Evolutionary conservation across 53 echinoderm and acorn worm species (phyloP).

Genomic region (Patiria pectinifera): DNA sequence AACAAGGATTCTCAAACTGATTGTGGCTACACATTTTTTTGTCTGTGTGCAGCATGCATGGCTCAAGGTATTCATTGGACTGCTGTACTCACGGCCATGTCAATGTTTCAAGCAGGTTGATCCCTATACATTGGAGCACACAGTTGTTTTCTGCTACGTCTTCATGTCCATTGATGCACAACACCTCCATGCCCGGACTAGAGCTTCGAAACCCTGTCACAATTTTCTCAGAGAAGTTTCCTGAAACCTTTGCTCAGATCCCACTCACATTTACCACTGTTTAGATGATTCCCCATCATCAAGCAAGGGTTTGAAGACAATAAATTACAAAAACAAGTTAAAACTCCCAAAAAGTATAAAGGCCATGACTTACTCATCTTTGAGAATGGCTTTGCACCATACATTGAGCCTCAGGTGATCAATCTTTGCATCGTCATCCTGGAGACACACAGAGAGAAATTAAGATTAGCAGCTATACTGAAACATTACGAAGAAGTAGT

Average conservation of each 20-base stretch:
- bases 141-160: neutral
- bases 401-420: constrained; percentile 67
- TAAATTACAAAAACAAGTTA: neutral
- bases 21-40: too few species aligned
- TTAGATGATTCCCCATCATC: too few species aligned
- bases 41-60: too few species aligned
- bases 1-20: too few species aligned
- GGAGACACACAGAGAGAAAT: neutral
- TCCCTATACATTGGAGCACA: neutral
- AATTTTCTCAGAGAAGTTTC: too few species aligned
- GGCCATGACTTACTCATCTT: constrained; percentile 78
- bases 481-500: neutral
- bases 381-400: constrained; percentile 88
- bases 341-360: neutral
- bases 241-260: too few species aligned
- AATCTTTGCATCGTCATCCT: constrained; percentile 67
- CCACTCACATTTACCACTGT: too few species aligned
- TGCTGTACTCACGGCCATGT: neutral
- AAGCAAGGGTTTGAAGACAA: neutral
- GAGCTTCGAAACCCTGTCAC: too few species aligned
- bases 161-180: too few species aligned
- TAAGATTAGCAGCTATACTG: neutral
- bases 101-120: neutral
- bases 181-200: too few species aligned
- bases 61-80: neutral